A percentile compares a stretch with the other conserved stretches of the same genome.
These are phyloP conservation scores for Heptranchias perlo DNA, from an alignment of 2,113 vertebrate genomes.

Conservation along the genomic window DNA sequence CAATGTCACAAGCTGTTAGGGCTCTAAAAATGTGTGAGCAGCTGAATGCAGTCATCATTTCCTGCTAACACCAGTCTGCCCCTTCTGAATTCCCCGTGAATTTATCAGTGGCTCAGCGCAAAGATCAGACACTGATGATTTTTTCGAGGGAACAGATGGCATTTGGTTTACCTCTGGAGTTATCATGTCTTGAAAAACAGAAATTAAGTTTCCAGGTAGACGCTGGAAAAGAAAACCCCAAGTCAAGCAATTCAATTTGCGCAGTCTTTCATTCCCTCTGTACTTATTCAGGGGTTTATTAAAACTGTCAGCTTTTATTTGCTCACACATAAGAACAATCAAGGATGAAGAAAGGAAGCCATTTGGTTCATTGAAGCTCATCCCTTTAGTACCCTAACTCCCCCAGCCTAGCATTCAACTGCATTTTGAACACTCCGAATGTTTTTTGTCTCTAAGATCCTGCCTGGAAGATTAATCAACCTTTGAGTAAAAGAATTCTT, in stretches of 20 bases:
- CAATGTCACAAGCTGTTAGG: conserved; percentile 26
- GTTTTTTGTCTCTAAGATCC: background rate
- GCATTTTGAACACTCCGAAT: background rate
- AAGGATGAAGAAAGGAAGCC: background rate
- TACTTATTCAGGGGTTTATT: background rate
- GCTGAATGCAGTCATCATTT: background rate
- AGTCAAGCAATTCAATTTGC: background rate
- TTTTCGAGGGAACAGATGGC: background rate
- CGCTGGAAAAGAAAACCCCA: background rate
- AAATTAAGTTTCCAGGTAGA: conserved; percentile 18
- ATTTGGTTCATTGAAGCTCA: background rate
- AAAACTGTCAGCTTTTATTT: conserved; percentile 2
- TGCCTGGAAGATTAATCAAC: background rate
- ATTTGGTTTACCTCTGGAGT: background rate
- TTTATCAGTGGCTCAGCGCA: background rate
- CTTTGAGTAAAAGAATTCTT: background rate
- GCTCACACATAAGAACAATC: background rate
- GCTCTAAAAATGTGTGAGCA: background rate
- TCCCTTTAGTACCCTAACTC: background rate
- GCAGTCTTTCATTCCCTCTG: background rate
- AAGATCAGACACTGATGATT: background rate
- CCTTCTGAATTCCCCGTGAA: background rate
- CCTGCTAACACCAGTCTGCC: background rate
- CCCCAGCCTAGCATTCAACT: background rate
- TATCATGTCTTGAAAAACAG: background rate